These are phyloP conservation scores for Chalcosyrphus nemorum DNA, from an alignment of 2,888 invertebrate genomes.

Conservation along the genomic window DNA sequence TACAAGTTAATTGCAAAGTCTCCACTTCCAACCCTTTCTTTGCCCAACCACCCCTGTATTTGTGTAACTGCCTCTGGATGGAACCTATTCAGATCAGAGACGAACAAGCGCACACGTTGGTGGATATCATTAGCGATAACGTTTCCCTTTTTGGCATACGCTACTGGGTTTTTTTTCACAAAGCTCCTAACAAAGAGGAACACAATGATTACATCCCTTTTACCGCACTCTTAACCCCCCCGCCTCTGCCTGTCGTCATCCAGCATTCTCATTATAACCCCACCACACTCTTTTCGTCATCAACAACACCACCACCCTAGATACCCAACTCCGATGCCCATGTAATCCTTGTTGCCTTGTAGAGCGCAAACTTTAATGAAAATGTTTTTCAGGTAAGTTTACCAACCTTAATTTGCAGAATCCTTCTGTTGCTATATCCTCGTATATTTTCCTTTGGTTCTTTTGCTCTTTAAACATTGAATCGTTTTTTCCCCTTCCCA, in stretches of 20 bases:
- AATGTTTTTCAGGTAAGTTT: conserved; percentile 73
- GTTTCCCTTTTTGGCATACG: conserved; percentile 55
- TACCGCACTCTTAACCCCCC: background rate
- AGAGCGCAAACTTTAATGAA: conserved; percentile 65
- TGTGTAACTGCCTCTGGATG: background rate
- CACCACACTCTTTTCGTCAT: background rate
- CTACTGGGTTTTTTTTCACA: conserved; percentile 29
- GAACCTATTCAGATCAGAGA: conserved; percentile 54
- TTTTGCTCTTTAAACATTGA: conserved; percentile 54
- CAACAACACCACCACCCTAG: conserved; percentile 45
- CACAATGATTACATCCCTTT: conserved; percentile 57
- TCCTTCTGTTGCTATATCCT: conserved; percentile 29
- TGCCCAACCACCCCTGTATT: background rate
- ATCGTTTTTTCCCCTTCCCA: conserved; percentile 6
- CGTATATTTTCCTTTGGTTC: conserved; percentile 17
- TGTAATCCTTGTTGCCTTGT: conserved; percentile 62
- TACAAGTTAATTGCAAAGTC: conserved; percentile 72
- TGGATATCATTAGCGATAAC: conserved; percentile 67
- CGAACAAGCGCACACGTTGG: conserved; percentile 28
- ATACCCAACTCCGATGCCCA: conserved; percentile 35
- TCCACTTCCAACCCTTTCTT: conserved; percentile 55
- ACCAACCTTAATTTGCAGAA: conserved; percentile 58
- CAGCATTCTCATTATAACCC: conserved; percentile 15
- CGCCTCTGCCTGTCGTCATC: conserved; percentile 24
- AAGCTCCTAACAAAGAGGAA: conserved; percentile 60